phyloP scores from a whole-genome alignment of 1,140 invertebrate species.

The Trigoniulus corallinus region DNA sequence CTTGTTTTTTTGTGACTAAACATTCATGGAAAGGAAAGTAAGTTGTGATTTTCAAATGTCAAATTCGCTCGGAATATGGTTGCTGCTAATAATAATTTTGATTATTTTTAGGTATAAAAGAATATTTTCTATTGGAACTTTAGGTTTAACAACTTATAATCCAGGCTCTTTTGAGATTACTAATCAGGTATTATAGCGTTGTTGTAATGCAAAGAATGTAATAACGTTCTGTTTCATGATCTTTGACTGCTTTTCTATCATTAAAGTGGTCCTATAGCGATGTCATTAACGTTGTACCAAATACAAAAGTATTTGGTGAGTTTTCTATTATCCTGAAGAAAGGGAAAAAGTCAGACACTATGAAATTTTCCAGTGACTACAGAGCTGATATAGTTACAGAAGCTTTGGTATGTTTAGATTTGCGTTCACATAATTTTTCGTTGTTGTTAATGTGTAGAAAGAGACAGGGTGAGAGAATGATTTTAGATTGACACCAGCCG shows the following conservation, averaged over 20 bases:
- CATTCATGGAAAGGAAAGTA: conserved; percentile 92
- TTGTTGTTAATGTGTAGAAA: not conserved
- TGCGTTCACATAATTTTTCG: not conserved
- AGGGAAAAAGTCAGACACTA: conserved; percentile 67
- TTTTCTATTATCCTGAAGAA: conserved; percentile 78
- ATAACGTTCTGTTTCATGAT: not conserved
- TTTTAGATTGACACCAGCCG: no score
- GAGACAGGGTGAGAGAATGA: no score
- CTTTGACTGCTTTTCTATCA: conserved; percentile 13
- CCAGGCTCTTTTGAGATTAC: conserved; percentile 85
- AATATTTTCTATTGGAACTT: conserved; percentile 89
- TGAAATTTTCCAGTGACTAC: conserved; percentile 95
- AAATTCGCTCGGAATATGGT: not conserved
- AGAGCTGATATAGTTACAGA: conserved; percentile 81
- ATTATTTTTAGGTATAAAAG: conserved; percentile 65
- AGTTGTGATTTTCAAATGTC: conserved; percentile 25
- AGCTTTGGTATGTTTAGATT: conserved; percentile 29
- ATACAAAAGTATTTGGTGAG: conserved; percentile 29
- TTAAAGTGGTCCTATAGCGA: conserved; percentile 34
- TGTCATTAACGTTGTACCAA: conserved; percentile 31
- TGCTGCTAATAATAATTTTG: conserved; percentile 11
- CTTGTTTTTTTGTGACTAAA: conserved; percentile 88
- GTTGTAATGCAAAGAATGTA: not conserved
- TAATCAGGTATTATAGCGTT: conserved; percentile 44
- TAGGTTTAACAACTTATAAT: conserved; percentile 94